Conservation (phyloP, 2,113 vertebrate species). For the Nycticorax nycticorax region DNA sequence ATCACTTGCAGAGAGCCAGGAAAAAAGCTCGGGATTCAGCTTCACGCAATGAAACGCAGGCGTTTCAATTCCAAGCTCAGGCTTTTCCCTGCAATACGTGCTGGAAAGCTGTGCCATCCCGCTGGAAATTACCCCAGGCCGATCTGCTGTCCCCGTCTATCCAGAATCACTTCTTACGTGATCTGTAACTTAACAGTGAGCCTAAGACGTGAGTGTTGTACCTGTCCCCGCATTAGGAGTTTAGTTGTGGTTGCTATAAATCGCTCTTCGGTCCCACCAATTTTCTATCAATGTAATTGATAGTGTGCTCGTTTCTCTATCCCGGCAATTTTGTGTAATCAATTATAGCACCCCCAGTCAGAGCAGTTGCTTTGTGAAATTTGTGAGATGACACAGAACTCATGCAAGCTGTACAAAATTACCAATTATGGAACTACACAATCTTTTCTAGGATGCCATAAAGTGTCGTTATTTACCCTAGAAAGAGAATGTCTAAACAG, state of each 20-base stretch:
- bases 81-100: accelerated
- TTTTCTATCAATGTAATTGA: constrained; percentile 9
- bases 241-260: not conserved
- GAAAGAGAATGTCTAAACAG: constrained; percentile 51
- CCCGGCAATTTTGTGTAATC: not conserved
- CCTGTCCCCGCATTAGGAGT: not conserved
- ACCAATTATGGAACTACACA: constrained; percentile 25
- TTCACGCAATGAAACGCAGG: accelerated
- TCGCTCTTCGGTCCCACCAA: not conserved
- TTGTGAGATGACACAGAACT: constrained; percentile 19
- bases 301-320: not conserved
- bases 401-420: constrained; percentile 37
- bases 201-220: not conserved
- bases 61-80: accelerated
- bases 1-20: not conserved
- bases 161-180: not conserved
- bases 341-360: constrained; percentile 9
- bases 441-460: constrained; percentile 32
- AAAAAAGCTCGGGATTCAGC: not conserved
- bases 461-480: constrained; percentile 49
- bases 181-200: not conserved
- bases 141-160: not conserved
- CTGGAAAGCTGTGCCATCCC: not conserved
- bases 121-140: not conserved
- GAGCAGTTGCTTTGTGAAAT: constrained; percentile 24